Base-by-base conservation (phyloP, 2,797 vertebrate genomes). In the Anguilla pacifica region DNA sequence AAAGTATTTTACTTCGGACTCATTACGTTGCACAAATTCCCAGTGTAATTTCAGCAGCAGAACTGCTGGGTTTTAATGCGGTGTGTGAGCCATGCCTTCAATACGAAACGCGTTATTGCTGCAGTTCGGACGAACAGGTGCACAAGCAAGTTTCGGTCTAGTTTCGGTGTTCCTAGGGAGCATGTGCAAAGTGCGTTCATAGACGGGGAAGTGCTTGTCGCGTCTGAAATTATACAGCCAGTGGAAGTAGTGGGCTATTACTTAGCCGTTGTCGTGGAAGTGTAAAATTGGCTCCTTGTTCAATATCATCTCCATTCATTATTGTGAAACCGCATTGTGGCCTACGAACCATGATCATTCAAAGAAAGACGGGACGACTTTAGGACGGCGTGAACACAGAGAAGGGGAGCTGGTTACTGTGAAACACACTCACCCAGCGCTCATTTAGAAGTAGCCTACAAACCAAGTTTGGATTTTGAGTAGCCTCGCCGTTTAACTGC, bases 61-160 rank as follows among this genome's bases (percentile, higher is more conserved):
- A 61, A 61, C 0, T 15, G 59, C 22, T 5, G 35, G 35, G 77
- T 81, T 49, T 81, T 49, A 9, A 81, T 19, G 39, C 39, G 77
- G 22, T 25, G 43, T 43, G 9, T 10, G 43, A 22, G 77, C 39
- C 43, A 46, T 79, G 5, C 4, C 74, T 49, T 11, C 77, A 31
- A 2, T 25, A 49, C 22, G 0, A 28, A 25, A 15, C 28, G 22
- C 57, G 9, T 1, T 22, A 72, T n/a, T 72, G 81, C 89, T 89
- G 86, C 83, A 86, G 74, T 77, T 88, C 39, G 25, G 15, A 31
- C 35, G 46, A 87, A 86, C 87, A 86, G 88, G 87, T 89, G 87
- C 70, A 59, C 70, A 53, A 67, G 87, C 51, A 72, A 19, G 91
- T 91, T 90, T 92, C 91, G 90, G 87, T 90, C 84, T 87, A 70